Evolutionary conservation across 2,797 vertebrate species (phyloP).

Genomic region (Xerus rutilus): DNA sequence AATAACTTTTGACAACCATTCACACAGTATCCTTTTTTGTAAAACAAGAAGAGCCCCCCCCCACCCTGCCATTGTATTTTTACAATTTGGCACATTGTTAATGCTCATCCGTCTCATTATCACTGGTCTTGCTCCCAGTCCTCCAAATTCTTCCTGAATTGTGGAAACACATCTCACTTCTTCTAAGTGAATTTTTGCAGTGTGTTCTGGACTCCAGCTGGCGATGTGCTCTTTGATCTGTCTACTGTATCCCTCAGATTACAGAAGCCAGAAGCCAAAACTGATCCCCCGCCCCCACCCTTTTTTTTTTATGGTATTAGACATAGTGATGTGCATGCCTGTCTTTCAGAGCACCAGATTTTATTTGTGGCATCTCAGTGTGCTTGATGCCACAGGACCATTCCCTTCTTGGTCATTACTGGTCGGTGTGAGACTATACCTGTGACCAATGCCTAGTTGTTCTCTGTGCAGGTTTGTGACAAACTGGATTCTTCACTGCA

Average conservation of each 20-base stretch:
- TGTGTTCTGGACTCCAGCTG: neutral
- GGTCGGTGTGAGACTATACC: too few species aligned
- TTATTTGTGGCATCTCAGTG: accelerated
- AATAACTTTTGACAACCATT: neutral
- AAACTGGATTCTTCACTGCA: too few species aligned
- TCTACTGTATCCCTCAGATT: neutral
- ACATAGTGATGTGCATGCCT: accelerated
- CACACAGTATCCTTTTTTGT: neutral
- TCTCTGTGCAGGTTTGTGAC: neutral
- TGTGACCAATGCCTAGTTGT: neutral
- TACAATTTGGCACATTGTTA: neutral
- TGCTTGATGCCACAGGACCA: neutral
- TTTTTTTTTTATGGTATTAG: neutral
- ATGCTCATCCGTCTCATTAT: slow-evolving; percentile 3
- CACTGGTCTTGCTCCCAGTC: neutral
- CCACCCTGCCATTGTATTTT: neutral
- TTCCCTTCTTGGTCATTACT: neutral
- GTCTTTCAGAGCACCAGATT: neutral
- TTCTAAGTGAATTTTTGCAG: neutral
- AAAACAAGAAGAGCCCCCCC: neutral
- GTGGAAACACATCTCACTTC: slow-evolving; percentile 20
- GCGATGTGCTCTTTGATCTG: neutral
- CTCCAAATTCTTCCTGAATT: neutral
- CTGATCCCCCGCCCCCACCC: neutral
- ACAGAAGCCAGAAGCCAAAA: accelerated